Percentiles rank a stretch among this genome's conserved stretches.
Evolutionary conservation across 2,888 invertebrate species (phyloP).

Genomic region (Orthosia incerta): DNA sequence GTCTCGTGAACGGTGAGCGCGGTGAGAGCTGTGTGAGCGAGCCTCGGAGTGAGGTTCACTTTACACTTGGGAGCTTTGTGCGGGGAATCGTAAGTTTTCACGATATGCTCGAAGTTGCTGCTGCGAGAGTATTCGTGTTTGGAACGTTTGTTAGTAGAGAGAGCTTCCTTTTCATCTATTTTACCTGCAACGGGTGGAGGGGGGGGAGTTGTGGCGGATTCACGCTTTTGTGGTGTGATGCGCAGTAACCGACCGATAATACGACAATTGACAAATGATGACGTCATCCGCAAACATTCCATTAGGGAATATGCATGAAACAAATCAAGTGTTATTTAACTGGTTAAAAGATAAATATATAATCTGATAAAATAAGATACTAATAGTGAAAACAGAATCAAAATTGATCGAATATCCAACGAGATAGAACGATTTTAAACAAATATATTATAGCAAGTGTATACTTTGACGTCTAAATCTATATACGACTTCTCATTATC

Average conservation of each 20-base stretch:
- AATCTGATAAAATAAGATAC: too few species aligned
- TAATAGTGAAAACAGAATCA: too few species aligned
- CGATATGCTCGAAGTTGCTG: constrained; percentile 77
- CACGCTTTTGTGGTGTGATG: constrained; percentile 6
- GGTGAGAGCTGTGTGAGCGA: constrained; percentile 33
- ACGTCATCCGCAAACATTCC: not conserved
- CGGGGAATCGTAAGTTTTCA: constrained; percentile 76
- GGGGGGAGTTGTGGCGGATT: constrained; percentile 36
- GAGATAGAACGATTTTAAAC: too few species aligned
- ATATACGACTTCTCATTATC: too few species aligned
- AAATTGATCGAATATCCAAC: too few species aligned
- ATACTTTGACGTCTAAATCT: too few species aligned
- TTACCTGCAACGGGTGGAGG: constrained; percentile 77
- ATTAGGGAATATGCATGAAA: too few species aligned
- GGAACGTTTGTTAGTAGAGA: constrained; percentile 76
- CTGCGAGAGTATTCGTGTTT: constrained; percentile 80
- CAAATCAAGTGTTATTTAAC: too few species aligned
- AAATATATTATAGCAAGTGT: too few species aligned
- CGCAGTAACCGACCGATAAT: constrained; percentile 4
- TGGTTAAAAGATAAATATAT: too few species aligned
- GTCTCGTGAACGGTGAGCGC: constrained; percentile 62
- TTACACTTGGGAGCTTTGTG: constrained; percentile 82
- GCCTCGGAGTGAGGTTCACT: constrained; percentile 75
- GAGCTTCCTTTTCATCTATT: constrained; percentile 65
- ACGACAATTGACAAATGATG: not conserved